Base-by-base conservation (phyloP, 2,888 invertebrate species). In the Caenorhabditis virilis region DNA sequence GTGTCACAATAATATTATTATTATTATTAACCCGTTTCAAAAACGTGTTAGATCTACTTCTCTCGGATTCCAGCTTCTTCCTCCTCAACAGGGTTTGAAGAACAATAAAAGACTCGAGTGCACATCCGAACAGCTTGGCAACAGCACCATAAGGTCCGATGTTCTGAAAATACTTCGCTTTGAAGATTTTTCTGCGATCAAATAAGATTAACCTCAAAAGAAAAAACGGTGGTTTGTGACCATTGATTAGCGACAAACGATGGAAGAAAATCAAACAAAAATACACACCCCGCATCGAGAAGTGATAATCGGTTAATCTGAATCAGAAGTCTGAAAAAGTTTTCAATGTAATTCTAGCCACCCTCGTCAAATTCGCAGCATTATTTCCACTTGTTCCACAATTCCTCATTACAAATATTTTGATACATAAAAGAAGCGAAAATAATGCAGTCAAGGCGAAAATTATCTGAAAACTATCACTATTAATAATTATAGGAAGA, bases 221-320 rank as follows among this genome's bases (percentile, higher is more conserved):
- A 41, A 20, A 59, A 52, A 38, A 59, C 52, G 2, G 1, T 25
- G 15, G 23, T 48, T 2, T 43, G 26, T 1, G 48, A 43, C 11
- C 30, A 49, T 6, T 39, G 59, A 18, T 38, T 48, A 2, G 48
- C 45, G 0, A 51, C 5, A 15, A 61, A 41, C 23, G 26, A 42
- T 2, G 61, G 61, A 1, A 56, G 20, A 26, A 61, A 61, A 23
- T 55, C 51, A 26, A 56, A 61, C 0, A 47, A 15, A 18, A 27
- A 51, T 2, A 61, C 48, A 11, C 18, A 54, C 5, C 27, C 42
- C 4, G 55, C 55, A 26, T 61, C 61, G 16, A 61, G 39, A 9
- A 61, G 27, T 5, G 61, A 54, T 1, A 61, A 35, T 4, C 61
- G 61, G 22, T 55, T 61, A 0, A 48, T 36, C 61, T 61, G 48